phyloP scores from a whole-genome alignment of 2,113 vertebrate species.

The Grallaria varia region DNA sequence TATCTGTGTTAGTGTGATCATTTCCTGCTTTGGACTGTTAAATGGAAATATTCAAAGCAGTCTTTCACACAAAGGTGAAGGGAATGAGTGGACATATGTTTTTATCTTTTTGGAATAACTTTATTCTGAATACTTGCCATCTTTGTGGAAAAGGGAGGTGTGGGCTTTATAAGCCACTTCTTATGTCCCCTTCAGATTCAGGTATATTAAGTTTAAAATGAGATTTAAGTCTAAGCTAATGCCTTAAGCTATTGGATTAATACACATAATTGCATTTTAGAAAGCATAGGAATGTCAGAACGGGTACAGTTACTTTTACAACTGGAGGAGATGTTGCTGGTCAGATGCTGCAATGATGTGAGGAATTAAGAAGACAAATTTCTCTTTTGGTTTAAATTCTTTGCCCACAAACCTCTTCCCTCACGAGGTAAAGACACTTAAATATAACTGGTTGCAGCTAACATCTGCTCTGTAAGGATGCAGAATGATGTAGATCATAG shows the following conservation, averaged over 20 bases:
- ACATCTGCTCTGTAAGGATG: neutral
- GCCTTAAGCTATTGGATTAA: neutral
- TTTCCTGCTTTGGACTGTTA: neutral
- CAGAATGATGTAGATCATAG: neutral
- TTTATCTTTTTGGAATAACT: neutral
- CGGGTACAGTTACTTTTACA: neutral
- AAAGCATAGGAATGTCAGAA: neutral
- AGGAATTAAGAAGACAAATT: neutral
- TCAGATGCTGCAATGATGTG: neutral
- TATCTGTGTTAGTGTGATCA: neutral
- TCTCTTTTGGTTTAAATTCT: neutral
- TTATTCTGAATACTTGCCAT: neutral
- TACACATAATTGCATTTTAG: neutral
- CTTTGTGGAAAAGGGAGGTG: neutral
- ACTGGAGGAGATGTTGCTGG: neutral
- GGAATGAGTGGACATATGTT: accelerated
- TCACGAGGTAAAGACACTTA: neutral
- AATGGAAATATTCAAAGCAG: neutral
- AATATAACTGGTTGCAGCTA: neutral
- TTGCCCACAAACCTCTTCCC: neutral
- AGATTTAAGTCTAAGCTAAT: neutral
- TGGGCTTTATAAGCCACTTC: neutral
- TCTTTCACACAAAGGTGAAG: neutral
- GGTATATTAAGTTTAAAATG: neutral
- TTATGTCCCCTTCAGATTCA: neutral